These are phyloP conservation scores for Xiphydria camelus DNA, from an alignment of 2,888 invertebrate species.

Conservation along the genomic window DNA sequence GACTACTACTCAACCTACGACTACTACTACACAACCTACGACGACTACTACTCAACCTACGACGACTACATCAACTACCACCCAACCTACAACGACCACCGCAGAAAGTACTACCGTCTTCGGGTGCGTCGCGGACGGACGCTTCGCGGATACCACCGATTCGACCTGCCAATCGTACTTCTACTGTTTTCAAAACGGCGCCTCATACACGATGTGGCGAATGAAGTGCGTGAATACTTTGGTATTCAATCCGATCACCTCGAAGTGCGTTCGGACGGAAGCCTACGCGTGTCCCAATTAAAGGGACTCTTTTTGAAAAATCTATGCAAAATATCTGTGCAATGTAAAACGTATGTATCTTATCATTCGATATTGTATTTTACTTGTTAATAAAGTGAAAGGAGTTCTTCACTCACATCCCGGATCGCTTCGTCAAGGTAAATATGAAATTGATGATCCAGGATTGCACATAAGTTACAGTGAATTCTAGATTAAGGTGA, in stretches of 20 bases:
- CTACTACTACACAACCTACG: neutral
- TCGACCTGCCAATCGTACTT: constrained; percentile 24
- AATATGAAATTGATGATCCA: too few relatives aligned
- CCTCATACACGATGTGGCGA: neutral
- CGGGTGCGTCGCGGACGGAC: constrained; percentile 17
- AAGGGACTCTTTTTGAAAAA: too few relatives aligned
- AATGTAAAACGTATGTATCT: too few relatives aligned
- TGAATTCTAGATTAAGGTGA: too few relatives aligned
- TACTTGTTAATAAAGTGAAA: too few relatives aligned
- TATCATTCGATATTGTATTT: too few relatives aligned
- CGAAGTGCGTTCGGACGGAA: constrained; percentile 7
- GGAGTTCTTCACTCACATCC: too few relatives aligned
- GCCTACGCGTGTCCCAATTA: neutral
- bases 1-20: neutral
- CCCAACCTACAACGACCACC: neutral
- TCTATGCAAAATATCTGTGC: too few relatives aligned
- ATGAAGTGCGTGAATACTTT: constrained; percentile 8
- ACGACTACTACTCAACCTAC: neutral
- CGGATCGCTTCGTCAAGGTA: too few relatives aligned
- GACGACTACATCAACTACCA: neutral
- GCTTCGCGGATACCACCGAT: constrained; percentile 18
- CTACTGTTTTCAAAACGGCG: constrained; percentile 15
- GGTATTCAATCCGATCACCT: constrained; percentile 7
- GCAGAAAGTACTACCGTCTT: constrained; percentile 5
- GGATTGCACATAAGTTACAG: too few relatives aligned